These are phyloP conservation scores for Trogon surrucura DNA, from an alignment of 2,113 vertebrate genomes.

Conservation along the genomic window DNA sequence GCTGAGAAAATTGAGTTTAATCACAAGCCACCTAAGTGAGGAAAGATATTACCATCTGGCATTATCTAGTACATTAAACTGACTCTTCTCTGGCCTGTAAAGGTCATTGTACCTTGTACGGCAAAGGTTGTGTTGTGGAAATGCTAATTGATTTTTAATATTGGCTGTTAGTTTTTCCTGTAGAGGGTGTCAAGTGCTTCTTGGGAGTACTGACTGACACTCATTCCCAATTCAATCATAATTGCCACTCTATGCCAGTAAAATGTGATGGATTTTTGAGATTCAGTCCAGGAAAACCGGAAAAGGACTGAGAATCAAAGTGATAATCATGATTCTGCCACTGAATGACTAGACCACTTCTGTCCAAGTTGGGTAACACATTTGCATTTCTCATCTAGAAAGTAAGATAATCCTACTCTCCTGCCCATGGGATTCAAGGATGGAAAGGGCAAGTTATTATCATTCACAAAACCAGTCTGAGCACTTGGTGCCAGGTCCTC, in stretches of 20 bases:
- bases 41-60: conserved; percentile 43
- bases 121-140: conserved; percentile 9
- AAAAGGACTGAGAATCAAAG: neutral
- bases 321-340: neutral
- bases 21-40: conserved; percentile 26
- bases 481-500: neutral
- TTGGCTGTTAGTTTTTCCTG: neutral
- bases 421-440: neutral
- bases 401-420: neutral
- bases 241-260: neutral
- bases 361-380: neutral
- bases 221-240: neutral
- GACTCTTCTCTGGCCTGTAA: conserved; percentile 26
- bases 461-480: neutral
- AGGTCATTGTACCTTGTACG: conserved; percentile 34
- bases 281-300: neutral
- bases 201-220: neutral
- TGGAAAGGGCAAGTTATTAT: neutral
- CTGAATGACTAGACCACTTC: neutral
- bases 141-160: conserved; percentile 48
- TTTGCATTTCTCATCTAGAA: neutral
- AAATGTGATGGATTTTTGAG: neutral
- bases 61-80: conserved; percentile 55
- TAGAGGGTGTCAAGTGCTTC: neutral
- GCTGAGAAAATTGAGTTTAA: conserved; percentile 60